phyloP scores from a whole-genome alignment of 1,140 invertebrate species.

The Hermetia illucens region DNA sequence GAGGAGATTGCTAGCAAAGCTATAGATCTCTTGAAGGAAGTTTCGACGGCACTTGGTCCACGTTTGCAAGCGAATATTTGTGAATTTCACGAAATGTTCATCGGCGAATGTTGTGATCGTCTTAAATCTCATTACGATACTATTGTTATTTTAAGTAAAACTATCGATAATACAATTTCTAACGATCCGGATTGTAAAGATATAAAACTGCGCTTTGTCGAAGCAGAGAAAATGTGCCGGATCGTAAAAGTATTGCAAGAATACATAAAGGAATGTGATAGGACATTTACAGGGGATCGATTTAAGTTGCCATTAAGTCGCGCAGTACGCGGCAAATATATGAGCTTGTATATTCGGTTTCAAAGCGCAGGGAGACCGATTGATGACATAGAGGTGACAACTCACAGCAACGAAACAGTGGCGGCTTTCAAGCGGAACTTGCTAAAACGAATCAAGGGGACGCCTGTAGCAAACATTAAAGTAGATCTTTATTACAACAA shows the following conservation, averaged over 20 bases:
- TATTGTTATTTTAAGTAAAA: conserved; percentile 30
- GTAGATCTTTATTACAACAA: conserved; percentile 77
- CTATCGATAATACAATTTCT: conserved; percentile 5
- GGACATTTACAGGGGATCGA: conserved; percentile 77
- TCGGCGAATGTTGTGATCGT: conserved; percentile 76
- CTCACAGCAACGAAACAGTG: conserved; percentile 84
- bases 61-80: conserved; percentile 48
- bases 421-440: conserved; percentile 43
- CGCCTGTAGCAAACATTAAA: conserved; percentile 56
- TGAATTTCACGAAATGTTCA: conserved; percentile 82
- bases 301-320: conserved; percentile 48
- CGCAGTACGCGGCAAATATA: conserved; percentile 79
- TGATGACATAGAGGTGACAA: conserved; percentile 85
- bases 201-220: conserved; percentile 34
- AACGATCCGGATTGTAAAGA: conserved; percentile 29
- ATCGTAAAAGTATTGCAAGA: conserved; percentile 89
- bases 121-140: conserved; percentile 71
- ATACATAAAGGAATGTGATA: conserved; percentile 93
- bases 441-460: conserved; percentile 54
- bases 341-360: conserved; percentile 75
- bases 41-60: conserved; percentile 85
- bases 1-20: conserved; percentile 87
- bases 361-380: conserved; percentile 78
- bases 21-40: conserved; percentile 83
- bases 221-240: conserved; percentile 83